Evolutionary conservation across 1,140 invertebrate genomes (phyloP).

Genomic region (Tribolium madens): DNA sequence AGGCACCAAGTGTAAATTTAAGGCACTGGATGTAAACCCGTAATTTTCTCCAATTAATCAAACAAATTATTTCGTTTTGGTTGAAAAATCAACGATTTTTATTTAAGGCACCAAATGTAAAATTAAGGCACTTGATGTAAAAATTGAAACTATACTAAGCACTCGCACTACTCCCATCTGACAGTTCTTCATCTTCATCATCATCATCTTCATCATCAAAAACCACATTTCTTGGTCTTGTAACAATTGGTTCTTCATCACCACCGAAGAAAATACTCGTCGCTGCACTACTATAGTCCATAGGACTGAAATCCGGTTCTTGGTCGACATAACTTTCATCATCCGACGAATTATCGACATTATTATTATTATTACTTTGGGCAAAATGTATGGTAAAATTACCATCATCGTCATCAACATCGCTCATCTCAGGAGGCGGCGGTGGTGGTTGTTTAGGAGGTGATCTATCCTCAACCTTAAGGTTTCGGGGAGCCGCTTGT

Average conservation of each 20-base stretch:
- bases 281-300: conserved; percentile 57
- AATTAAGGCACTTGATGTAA: too few species aligned
- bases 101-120: too few species aligned
- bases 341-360: conserved; percentile 46
- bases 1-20: too few species aligned
- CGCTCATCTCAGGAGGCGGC: background rate
- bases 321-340: conserved; percentile 35
- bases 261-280: conserved; percentile 60
- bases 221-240: conserved; percentile 45
- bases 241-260: conserved; percentile 44
- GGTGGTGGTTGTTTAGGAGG: background rate
- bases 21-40: too few species aligned
- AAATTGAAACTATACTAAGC: conserved; percentile 1
- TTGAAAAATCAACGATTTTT: too few species aligned
- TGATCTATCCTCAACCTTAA: background rate
- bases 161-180: conserved; percentile 21
- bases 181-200: conserved; percentile 21
- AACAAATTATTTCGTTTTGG: too few species aligned
- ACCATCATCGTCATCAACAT: conserved; percentile 35
- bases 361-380: conserved; percentile 62
- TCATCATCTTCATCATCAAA: conserved; percentile 18
- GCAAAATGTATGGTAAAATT: conserved; percentile 49
- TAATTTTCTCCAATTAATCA: too few species aligned
- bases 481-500: background rate
- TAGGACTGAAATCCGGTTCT: background rate